These are phyloP conservation scores for Amphipoea oculea DNA, from an alignment of 2,888 invertebrate species.

Conservation along the genomic window DNA sequence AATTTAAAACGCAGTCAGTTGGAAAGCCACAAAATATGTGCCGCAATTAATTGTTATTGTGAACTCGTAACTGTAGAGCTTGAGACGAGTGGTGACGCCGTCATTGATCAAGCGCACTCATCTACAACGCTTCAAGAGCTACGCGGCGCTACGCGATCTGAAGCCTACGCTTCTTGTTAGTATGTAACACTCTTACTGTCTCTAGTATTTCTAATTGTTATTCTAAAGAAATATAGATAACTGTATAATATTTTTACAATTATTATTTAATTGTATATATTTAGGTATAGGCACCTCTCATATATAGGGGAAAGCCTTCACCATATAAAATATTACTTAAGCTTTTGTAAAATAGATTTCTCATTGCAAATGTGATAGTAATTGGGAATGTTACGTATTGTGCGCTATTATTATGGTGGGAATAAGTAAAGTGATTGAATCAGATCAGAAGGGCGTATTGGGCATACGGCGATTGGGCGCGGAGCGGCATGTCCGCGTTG, in stretches of 20 bases:
- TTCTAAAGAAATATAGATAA: constrained; percentile 6
- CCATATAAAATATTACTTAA: constrained; percentile 3
- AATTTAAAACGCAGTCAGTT: constrained; percentile 76
- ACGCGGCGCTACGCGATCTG: constrained; percentile 74
- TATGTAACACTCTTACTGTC: constrained; percentile 14
- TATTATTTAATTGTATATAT: neutral
- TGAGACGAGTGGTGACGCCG: constrained; percentile 52
- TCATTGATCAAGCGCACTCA: constrained; percentile 69
- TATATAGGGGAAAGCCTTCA: neutral
- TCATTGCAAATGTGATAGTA: constrained; percentile 22
- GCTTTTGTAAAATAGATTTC: constrained; percentile 14
- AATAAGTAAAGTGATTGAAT: constrained; percentile 79
- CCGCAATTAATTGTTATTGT: constrained; percentile 72
- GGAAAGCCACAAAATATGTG: constrained; percentile 75
- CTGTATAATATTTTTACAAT: constrained; percentile 9
- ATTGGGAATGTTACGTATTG: constrained; percentile 14
- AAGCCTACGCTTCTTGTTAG: constrained; percentile 44
- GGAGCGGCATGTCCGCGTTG: constrained; percentile 72
- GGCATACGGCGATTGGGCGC: constrained; percentile 71
- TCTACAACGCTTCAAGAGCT: constrained; percentile 68
- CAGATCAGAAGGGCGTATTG: constrained; percentile 82
- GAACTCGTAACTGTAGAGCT: constrained; percentile 64
- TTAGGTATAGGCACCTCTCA: neutral
- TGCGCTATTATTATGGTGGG: constrained; percentile 57
- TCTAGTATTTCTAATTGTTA: constrained; percentile 13